Base-by-base conservation (phyloP, 2,113 vertebrate genomes). In the Upupa epops region DNA sequence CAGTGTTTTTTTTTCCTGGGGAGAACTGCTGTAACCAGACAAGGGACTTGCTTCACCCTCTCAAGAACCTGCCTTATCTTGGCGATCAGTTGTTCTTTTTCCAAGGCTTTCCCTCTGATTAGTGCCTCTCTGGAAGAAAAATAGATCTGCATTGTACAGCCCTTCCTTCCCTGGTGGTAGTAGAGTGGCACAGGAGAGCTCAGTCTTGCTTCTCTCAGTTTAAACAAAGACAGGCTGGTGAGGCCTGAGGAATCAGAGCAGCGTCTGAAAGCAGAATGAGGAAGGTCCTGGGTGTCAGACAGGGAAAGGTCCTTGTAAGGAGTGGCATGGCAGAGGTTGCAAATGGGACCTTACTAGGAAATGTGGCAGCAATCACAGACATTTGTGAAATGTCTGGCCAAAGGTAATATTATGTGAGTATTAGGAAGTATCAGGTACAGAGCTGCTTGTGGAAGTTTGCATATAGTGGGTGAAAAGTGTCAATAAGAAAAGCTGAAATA, bases 161-260 rank as follows among this genome's bases (percentile, higher is more conserved):
- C 6, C 13, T 14, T 1, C 1, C 14, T 83, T 73, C 36, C 7
- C 36, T 24, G 3, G 7, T 1, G 4, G 5, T 6, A 3, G 32
- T 54, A 26, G 19, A 61, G 17, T 3, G 6, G 12, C 5, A 16
- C 31, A 29, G 25, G 29, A 80, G 8, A 86, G 8, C 26, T 77
- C 19, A 78, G 4, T 6, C 20, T 70, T 72, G 28, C 8, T 82
- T 81, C 90, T 75, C 45, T 80, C 37, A 69, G 14, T 16, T 54
- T 75, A 65, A 78, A 58, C 56, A 19, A 56, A 40, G 26, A 26
- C 13, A 71, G 65, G 45, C 8, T 36, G 3, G 7, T 1, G 3
- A 32, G 3, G 15, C 13, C 8, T 2, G 1, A 36, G 28, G 45
- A 77, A 70, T 68, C 46, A 70, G 13, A 56, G 17, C 0, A 0